Evolutionary conservation across 2,113 vertebrate genomes (phyloP).

Genomic region (Heteronetta atricapilla): DNA sequence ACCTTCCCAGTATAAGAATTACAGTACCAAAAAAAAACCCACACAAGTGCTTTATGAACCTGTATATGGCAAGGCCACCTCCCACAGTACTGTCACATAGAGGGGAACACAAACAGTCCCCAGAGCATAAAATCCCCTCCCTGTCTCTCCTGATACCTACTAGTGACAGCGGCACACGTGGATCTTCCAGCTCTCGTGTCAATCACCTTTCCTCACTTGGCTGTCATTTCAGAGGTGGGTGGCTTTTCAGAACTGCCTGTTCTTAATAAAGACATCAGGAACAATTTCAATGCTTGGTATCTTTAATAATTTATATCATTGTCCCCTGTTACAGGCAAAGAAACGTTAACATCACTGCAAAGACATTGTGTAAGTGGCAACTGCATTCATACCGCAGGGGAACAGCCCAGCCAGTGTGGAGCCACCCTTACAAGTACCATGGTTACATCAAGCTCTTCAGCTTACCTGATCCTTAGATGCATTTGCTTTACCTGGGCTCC

Average conservation of each 20-base stretch:
- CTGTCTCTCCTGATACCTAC: not conserved
- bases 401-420: not conserved
- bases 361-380: fast-evolving
- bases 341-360: not conserved
- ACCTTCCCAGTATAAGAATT: constrained; percentile 28
- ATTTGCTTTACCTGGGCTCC: not conserved
- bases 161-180: not conserved
- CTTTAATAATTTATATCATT: not conserved
- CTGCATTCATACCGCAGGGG: not conserved
- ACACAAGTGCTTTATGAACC: not conserved
- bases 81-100: not conserved
- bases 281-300: not conserved
- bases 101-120: not conserved
- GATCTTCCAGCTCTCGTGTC: not conserved
- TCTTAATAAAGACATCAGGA: not conserved
- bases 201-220: not conserved
- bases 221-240: not conserved
- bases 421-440: not conserved
- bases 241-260: not conserved
- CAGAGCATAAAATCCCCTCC: not conserved
- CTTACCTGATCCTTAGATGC: not conserved
- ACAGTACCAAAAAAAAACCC: not conserved
- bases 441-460: not conserved
- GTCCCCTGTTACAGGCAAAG: not conserved
- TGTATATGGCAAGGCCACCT: not conserved